phyloP scores from a whole-genome alignment of 2,797 vertebrate genomes.

The Margarornis squamiger region DNA sequence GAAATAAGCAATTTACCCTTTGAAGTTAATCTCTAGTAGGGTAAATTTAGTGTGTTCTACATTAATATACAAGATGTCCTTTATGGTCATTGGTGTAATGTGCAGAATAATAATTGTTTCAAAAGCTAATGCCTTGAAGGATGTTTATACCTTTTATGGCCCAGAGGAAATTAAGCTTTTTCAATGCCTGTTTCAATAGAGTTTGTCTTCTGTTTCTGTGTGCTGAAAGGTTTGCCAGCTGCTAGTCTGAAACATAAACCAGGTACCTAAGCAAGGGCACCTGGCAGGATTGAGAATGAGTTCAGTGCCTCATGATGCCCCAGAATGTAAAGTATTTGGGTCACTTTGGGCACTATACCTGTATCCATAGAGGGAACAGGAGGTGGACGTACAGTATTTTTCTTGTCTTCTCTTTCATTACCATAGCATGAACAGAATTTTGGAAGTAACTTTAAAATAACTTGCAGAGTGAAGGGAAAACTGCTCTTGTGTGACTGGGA shows the following conservation, averaged over 20 bases:
- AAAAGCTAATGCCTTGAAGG: not conserved
- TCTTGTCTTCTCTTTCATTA: constrained; percentile 3
- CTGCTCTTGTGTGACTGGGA: not conserved
- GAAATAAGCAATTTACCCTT: not conserved
- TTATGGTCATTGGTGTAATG: not conserved
- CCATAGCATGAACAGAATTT: not conserved
- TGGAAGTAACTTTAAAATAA: not conserved
- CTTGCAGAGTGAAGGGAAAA: not conserved
- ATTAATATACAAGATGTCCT: not conserved
- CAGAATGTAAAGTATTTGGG: not conserved
- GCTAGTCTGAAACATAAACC: not conserved
- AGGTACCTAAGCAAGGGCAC: not conserved
- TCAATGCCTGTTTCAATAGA: not conserved
- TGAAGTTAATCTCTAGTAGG: not conserved
- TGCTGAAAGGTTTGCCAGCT: constrained; percentile 20
- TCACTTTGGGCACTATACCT: not conserved
- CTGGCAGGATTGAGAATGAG: not conserved
- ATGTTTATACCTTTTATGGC: not conserved
- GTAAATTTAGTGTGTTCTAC: not conserved
- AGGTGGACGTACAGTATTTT: not conserved
- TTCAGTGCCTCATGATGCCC: not conserved
- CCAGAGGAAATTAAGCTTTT: not conserved
- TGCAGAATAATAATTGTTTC: not conserved
- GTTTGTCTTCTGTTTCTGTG: constrained; percentile 3
- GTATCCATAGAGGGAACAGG: not conserved